Evolutionary conservation across 2,888 invertebrate species (phyloP).

Genomic region (Cancer borealis): DNA sequence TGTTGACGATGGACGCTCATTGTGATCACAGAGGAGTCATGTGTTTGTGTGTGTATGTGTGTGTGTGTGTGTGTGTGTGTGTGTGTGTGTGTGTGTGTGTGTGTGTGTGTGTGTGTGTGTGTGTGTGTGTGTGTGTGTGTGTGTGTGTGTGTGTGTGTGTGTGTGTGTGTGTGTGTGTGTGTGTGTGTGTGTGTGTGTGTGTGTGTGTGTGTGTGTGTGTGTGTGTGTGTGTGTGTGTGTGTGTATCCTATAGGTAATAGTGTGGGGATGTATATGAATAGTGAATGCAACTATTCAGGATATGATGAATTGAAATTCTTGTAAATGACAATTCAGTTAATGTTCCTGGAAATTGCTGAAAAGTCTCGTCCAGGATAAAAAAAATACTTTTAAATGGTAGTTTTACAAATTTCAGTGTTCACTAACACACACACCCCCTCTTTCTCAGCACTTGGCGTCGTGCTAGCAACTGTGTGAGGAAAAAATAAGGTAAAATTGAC

Average conservation of each 20-base stretch:
- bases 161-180: not conserved
- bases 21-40: not conserved
- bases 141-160: not conserved
- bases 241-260: not conserved
- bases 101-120: not conserved
- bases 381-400: not conserved
- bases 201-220: not conserved
- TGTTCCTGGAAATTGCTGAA: not conserved
- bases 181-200: not conserved
- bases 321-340: not conserved
- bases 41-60: not conserved
- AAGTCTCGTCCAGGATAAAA: not conserved
- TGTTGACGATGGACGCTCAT: not conserved
- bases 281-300: not conserved
- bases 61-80: constrained; percentile 10
- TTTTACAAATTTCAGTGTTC: not conserved
- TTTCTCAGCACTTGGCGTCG: not conserved
- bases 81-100: not conserved
- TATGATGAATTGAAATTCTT: not conserved
- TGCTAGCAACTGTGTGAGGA: not conserved
- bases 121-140: not conserved
- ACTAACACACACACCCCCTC: not conserved
- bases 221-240: not conserved
- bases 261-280: not conserved
- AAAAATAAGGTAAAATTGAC: not conserved